Base-by-base conservation (phyloP, 2,888 invertebrate species). In the Nasonia oneida region DNA sequence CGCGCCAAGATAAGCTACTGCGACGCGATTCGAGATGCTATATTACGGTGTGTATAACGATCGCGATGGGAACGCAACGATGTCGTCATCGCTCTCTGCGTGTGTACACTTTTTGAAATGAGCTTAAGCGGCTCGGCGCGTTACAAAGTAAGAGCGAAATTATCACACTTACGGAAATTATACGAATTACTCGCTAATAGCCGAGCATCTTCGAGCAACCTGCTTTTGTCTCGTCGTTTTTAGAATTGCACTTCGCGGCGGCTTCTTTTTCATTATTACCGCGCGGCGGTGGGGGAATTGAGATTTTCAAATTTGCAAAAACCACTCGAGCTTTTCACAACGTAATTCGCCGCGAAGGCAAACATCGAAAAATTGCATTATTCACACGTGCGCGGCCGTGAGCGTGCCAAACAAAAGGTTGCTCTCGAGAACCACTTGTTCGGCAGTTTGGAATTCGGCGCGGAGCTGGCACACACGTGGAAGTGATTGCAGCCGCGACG, bases 181-280 rank as follows among this genome's bases (percentile, higher is more conserved):
- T 75, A 79, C 15, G 74, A 64, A 84, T 84, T 74, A 84, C n/a
- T n/a, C 37, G 64, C 23, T 84, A 84, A 84, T 80, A 70, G 74
- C 67, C 37, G 33, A 8, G n/a, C 47, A 64, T 80, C 75, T 67
- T 42, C 29, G 53, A 33, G 53, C 57, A 78, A 42, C 67, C 80
- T 78, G 75, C 70, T 23, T 4, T 39, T 18, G n/a, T 6, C 4
- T 15, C 23, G 50, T 75, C 57, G 67, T 70, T 80, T 75, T 67
- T 75, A 42, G 61, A 73, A 83, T 64, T 70, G 50, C 47, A 23
- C 18, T 50, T 29, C 29, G 29, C 33, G n/a, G 50, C 53, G 39
- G 57, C 29, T 73, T 81, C 71, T 57, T 71, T 81, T 81, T 73
- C 81, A 81, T 73, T 53, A 73, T 47, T 47, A 47, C 12, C 8